These are phyloP conservation scores for Irena cyanogastra DNA, from an alignment of 2,113 vertebrate genomes.

Conservation along the genomic window DNA sequence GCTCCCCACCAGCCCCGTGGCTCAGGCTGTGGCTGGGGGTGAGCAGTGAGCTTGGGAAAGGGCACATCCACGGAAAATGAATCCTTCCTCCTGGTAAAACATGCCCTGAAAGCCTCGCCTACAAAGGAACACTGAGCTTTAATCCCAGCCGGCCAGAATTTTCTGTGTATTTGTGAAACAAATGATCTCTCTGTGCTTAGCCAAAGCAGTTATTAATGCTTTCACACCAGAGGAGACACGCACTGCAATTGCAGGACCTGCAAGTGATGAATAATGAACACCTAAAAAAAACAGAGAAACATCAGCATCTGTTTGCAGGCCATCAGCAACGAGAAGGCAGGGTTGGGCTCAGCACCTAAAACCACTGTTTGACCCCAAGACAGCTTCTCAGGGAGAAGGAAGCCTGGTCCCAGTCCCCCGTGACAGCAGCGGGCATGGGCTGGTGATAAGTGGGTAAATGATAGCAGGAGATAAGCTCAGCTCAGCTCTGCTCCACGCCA, in stretches of 20 bases:
- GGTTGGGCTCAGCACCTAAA: not conserved
- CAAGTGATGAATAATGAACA: conserved; percentile 8
- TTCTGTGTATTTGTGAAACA: not conserved
- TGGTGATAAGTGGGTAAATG: not conserved
- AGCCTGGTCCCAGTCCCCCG: too few species aligned
- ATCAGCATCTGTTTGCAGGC: not conserved
- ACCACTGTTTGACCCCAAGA: not conserved
- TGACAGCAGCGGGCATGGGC: not conserved
- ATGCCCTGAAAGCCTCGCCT: not conserved
- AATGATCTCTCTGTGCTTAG: not conserved
- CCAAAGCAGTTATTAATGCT: conserved; percentile 45
- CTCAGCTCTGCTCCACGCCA: not conserved
- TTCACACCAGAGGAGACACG: not conserved
- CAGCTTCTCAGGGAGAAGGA: not conserved
- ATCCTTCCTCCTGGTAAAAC: not conserved
- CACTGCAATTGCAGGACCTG: not conserved
- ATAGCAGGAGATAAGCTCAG: not conserved
- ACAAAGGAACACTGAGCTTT: not conserved
- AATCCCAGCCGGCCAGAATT: not conserved
- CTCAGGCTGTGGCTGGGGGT: not conserved
- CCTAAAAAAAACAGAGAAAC: not conserved
- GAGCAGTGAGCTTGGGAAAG: not conserved
- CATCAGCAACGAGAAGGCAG: fast-evolving
- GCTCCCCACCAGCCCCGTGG: not conserved
- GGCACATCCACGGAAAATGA: fast-evolving